These are phyloP conservation scores for Sus cebifrons DNA, from an alignment of 2,797 vertebrate genomes.

Conservation along the genomic window DNA sequence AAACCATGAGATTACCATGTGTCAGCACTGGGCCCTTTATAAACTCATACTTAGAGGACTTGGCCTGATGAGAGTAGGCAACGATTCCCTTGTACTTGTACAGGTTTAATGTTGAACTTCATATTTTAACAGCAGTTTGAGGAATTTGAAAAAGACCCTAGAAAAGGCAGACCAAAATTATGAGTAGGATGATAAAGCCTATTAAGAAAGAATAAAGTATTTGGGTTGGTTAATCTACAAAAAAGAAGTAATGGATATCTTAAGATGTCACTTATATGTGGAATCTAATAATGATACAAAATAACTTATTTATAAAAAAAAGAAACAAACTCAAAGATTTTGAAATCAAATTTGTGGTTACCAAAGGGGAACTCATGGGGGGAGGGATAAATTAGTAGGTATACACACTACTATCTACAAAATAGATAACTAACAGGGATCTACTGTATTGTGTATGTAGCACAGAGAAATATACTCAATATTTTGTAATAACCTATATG, in stretches of 20 bases:
- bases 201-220: neutral
- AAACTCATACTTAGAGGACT: neutral
- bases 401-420: too few relatives aligned
- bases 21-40: neutral
- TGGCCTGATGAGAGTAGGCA: neutral
- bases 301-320: too few relatives aligned
- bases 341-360: too few relatives aligned
- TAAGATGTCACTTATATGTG: too few relatives aligned
- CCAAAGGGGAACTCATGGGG: too few relatives aligned
- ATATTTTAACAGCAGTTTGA: constrained; percentile 20
- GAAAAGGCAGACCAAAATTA: neutral
- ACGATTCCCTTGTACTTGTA: neutral
- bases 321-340: too few relatives aligned
- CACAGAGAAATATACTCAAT: too few relatives aligned
- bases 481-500: too few relatives aligned
- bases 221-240: constrained; percentile 49
- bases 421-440: too few relatives aligned
- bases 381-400: too few relatives aligned
- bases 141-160: neutral
- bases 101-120: neutral
- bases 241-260: neutral
- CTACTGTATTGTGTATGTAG: too few relatives aligned
- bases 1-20: neutral
- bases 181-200: neutral
- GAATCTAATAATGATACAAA: too few relatives aligned